A percentile compares a stretch with the other conserved stretches of the same genome.
phyloP scores from a whole-genome alignment of 1,140 invertebrate genomes.

The Latrodectus geometricus region DNA sequence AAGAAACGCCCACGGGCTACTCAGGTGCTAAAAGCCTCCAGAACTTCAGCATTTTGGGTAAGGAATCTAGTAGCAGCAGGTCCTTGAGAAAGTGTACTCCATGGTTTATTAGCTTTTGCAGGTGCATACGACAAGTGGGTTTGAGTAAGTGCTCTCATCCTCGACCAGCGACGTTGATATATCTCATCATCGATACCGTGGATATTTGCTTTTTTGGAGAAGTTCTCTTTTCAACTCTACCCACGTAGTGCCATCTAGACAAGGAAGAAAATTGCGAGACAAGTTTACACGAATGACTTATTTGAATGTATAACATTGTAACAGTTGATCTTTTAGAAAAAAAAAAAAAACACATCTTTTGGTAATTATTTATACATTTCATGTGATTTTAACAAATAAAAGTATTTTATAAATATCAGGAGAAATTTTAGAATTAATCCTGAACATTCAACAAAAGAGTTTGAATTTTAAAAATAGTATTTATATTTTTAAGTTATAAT shows the following conservation, averaged over 20 bases:
- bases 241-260: background rate
- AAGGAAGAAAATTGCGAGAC: background rate
- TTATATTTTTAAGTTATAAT: no score
- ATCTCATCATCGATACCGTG: background rate
- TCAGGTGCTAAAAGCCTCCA: background rate
- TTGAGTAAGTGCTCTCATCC: background rate
- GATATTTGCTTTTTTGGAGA: background rate
- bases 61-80: background rate
- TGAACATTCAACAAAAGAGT: no score
- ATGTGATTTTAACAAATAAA: no score
- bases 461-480: no score
- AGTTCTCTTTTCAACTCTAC: background rate
- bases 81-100: background rate
- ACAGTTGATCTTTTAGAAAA: no score
- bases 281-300: no score
- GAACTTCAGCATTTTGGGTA: background rate
- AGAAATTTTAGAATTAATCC: no score
- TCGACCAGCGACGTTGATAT: background rate
- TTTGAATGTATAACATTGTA: no score
- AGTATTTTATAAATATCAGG: no score
- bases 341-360: no score
- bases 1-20: background rate
- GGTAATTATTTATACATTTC: no score
- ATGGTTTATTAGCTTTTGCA: constrained; percentile 1
- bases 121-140: background rate